phyloP scores from a whole-genome alignment of 1,140 invertebrate genomes.

The Ruditapes philippinarum region DNA sequence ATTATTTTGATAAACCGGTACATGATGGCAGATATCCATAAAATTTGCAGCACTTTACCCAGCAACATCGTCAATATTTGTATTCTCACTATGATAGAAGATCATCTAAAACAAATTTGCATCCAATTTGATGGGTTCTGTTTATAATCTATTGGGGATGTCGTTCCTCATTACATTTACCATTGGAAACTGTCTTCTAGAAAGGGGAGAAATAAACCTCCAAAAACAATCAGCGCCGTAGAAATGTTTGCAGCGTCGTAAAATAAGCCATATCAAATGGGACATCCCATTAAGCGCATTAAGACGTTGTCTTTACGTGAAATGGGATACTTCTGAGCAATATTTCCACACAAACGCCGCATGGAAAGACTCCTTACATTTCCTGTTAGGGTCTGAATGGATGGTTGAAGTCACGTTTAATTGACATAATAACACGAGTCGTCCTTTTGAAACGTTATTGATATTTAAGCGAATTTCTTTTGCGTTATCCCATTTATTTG shows the following conservation, averaged over 20 bases:
- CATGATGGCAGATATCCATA: neutral
- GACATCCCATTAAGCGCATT: constrained; percentile 60
- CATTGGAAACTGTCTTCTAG: constrained; percentile 51
- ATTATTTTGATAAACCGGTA: neutral
- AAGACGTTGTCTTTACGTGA: constrained; percentile 55
- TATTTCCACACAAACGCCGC: constrained; percentile 40
- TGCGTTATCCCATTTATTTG: constrained; percentile 62
- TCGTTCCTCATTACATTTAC: constrained; percentile 55
- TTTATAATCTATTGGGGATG: constrained; percentile 52
- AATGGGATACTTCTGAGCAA: constrained; percentile 53
- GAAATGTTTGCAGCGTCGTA: constrained; percentile 50
- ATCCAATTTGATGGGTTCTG: constrained; percentile 49
- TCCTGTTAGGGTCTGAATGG: constrained; percentile 57
- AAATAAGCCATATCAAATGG: constrained; percentile 53
- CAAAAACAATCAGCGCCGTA: constrained; percentile 55
- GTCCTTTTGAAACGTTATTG: constrained; percentile 49
- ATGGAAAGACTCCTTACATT: constrained; percentile 21
- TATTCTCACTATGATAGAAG: neutral
- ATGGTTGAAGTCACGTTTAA: constrained; percentile 63
- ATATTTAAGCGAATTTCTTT: constrained; percentile 64
- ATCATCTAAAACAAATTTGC: constrained; percentile 60
- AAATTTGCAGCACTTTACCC: neutral
- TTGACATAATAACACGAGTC: constrained; percentile 60
- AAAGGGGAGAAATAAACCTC: constrained; percentile 31
- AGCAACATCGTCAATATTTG: constrained; percentile 32